A percentile compares a stretch with the other conserved stretches of the same genome.
Evolutionary conservation across 2,797 vertebrate species (phyloP).

Genomic region (Geotria australis): DNA sequence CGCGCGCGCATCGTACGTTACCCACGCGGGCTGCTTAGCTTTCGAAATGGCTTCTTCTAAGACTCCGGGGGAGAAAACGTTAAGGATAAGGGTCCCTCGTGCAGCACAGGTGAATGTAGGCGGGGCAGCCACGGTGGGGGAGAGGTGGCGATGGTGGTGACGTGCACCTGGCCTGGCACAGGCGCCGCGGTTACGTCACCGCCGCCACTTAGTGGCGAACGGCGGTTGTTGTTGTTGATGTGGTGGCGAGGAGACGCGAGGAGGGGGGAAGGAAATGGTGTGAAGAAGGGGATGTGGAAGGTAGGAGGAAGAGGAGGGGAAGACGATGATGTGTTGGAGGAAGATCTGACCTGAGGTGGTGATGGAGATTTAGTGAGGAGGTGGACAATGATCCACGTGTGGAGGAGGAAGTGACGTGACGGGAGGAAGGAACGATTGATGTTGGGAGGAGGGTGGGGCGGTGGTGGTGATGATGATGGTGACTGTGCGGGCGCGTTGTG

Average conservation of each 20-base stretch:
- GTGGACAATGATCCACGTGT: neutral
- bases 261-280: slow-evolving; percentile 36
- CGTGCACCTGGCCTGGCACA: too few species aligned
- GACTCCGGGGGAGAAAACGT: too few species aligned
- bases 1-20: too few species aligned
- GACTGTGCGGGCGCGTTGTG: neutral
- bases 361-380: slow-evolving; percentile 1
- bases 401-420: neutral
- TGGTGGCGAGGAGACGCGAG: slow-evolving; percentile 36
- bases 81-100: too few species aligned
- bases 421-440: neutral
- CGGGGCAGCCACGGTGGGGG: too few species aligned
- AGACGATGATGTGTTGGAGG: slow-evolving; percentile 6
- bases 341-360: slow-evolving; percentile 4
- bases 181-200: too few species aligned
- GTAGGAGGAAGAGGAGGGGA: neutral
- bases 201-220: too few species aligned
- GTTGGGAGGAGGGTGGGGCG: neutral
- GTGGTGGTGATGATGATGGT: neutral
- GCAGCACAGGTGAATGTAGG: too few species aligned
- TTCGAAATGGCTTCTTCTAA: too few species aligned
- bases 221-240: too few species aligned
- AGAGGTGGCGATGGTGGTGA: too few species aligned
- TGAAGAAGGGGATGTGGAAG: neutral
- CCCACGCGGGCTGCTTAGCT: too few species aligned